Conservation (phyloP, 1,140 invertebrate species). For the Pygmarrhopalites habei region DNA sequence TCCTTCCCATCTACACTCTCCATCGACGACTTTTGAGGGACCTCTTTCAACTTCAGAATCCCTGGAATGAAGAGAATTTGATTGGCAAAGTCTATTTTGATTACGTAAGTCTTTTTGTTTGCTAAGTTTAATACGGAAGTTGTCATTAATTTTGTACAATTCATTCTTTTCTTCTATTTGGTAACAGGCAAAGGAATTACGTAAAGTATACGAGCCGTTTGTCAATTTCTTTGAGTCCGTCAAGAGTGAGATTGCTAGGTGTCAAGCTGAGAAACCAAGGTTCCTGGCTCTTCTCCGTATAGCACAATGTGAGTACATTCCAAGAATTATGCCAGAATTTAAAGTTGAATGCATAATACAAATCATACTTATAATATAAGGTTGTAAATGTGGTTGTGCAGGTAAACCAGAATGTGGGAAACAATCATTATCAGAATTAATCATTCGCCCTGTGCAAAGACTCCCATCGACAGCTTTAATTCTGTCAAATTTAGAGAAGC, state of each 20-base stretch:
- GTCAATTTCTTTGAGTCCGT: conserved; percentile 96
- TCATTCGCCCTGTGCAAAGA: conserved; percentile 93
- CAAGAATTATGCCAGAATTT: neutral
- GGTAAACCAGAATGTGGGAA: conserved; percentile 83
- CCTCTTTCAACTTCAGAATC: conserved; percentile 57
- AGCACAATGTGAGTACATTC: conserved; percentile 57
- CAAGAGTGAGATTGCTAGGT: conserved; percentile 82
- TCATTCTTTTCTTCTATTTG: too few species aligned
- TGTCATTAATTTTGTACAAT: conserved; percentile 2
- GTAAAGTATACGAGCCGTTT: conserved; percentile 93
- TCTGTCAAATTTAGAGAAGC: conserved; percentile 86
- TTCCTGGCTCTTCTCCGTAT: conserved; percentile 99
- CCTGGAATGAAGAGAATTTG: conserved; percentile 76
- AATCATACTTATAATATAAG: neutral
- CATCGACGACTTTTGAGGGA: conserved; percentile 79
- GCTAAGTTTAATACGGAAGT: neutral
- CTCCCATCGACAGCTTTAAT: conserved; percentile 90
- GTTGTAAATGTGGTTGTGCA: conserved; percentile 26
- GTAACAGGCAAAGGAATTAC: conserved; percentile 52
- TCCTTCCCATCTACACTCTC: conserved; percentile 87
- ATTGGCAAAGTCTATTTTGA: conserved; percentile 82
- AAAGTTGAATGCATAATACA: neutral
- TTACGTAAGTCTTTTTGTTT: conserved; percentile 50
- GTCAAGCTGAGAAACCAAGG: conserved; percentile 82
- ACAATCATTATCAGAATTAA: conserved; percentile 85